Conservation (phyloP, 2,888 invertebrate genomes). For the Parapristionchus giblindavisi region DNA sequence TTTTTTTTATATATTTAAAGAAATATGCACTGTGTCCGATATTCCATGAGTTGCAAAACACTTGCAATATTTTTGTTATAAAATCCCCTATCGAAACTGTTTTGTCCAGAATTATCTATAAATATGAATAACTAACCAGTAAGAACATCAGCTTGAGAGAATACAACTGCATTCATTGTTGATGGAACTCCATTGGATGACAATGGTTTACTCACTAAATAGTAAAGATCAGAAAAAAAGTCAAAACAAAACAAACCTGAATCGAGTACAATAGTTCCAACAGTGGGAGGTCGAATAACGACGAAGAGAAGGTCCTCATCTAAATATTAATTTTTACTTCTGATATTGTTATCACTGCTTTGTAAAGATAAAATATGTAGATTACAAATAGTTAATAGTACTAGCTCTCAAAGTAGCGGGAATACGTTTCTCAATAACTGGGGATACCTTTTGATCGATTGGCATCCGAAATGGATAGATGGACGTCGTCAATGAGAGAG, state of each 20-base stretch:
- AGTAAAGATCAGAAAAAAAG: background rate
- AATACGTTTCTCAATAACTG: too few relatives aligned
- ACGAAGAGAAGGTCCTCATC: conserved; percentile 42
- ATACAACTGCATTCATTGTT: conserved; percentile 39
- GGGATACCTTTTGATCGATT: conserved; percentile 8
- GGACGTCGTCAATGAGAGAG: conserved; percentile 17
- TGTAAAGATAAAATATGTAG: too few relatives aligned
- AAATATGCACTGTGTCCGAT: too few relatives aligned
- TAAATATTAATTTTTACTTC: too few relatives aligned
- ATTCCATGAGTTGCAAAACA: too few relatives aligned
- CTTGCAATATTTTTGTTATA: background rate
- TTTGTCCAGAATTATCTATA: too few relatives aligned
- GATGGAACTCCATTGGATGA: background rate
- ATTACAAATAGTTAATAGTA: too few relatives aligned
- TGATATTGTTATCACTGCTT: background rate
- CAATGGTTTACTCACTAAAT: background rate
- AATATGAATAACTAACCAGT: conserved; percentile 21
- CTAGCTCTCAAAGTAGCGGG: too few relatives aligned
- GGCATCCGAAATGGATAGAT: conserved; percentile 6
- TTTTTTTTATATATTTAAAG: background rate
- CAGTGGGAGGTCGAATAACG: conserved; percentile 39
- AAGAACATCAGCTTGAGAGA: conserved; percentile 43
- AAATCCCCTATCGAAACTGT: background rate
- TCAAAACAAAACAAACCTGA: conserved; percentile 11
- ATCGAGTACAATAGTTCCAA: conserved; percentile 43